phyloP scores from a whole-genome alignment of 2,797 vertebrate genomes.

The Onychomys arenicola region DNA sequence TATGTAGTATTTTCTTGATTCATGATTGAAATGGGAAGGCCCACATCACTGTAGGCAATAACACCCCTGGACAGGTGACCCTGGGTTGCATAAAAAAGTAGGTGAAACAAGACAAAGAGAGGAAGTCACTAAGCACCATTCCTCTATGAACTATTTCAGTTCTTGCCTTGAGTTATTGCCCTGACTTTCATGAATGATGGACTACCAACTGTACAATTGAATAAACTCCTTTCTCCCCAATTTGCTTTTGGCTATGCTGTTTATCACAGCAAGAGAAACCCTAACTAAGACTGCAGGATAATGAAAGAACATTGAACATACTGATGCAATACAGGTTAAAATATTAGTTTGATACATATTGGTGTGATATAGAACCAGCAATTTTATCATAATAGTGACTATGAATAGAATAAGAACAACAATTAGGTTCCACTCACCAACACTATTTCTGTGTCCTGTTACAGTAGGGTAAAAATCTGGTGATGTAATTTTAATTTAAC shows the following conservation, averaged over 20 bases:
- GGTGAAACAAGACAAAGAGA: background rate
- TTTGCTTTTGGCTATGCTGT: background rate
- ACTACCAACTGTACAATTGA: background rate
- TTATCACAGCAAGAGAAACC: background rate
- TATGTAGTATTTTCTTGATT: background rate
- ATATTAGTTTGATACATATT: background rate
- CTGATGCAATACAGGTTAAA: background rate
- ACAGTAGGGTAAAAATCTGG: background rate
- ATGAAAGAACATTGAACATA: background rate
- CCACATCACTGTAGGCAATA: background rate
- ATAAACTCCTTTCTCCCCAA: background rate
- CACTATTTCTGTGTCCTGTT: background rate
- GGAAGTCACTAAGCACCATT: background rate
- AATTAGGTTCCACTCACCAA: background rate
- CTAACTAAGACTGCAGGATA: background rate
- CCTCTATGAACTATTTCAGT: background rate
- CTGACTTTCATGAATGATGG: background rate
- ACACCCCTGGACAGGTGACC: background rate
- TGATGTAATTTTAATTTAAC: background rate
- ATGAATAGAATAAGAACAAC: background rate
- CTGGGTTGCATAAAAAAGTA: background rate
- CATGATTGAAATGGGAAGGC: background rate
- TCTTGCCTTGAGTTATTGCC: background rate
- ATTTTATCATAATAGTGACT: slow-evolving; percentile 9
- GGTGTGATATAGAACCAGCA: background rate